Conservation (phyloP, 2,888 invertebrate genomes). For the Nebria salina region DNA sequence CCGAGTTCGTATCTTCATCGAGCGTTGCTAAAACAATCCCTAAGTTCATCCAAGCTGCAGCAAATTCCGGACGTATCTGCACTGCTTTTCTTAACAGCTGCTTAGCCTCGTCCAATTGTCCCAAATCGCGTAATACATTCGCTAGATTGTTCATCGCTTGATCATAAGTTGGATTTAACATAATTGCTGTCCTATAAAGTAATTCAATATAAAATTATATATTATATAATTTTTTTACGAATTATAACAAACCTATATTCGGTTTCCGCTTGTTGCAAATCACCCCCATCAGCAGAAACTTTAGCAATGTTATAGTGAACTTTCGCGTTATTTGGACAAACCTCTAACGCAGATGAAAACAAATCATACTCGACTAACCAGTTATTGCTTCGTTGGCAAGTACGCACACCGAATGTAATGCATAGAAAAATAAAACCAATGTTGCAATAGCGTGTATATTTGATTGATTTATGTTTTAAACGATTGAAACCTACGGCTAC, state of each 20-base stretch:
- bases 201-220: conserved; percentile 38
- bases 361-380: conserved; percentile 85
- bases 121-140: conserved; percentile 81
- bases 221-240: background rate
- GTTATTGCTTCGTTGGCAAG: conserved; percentile 74
- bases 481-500: conserved; percentile 68
- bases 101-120: conserved; percentile 76
- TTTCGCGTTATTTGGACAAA: conserved; percentile 96
- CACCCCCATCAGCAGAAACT: conserved; percentile 79
- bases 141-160: conserved; percentile 95
- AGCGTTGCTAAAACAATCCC: conserved; percentile 88
- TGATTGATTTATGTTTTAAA: conserved; percentile 53
- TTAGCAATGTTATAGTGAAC: conserved; percentile 94
- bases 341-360: conserved; percentile 81
- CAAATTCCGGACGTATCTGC: conserved; percentile 80
- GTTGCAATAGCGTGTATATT: conserved; percentile 36
- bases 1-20: conserved; percentile 76
- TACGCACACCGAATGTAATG: conserved; percentile 59
- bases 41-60: conserved; percentile 98
- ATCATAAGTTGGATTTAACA: conserved; percentile 81
- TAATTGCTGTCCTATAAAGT: conserved; percentile 62
- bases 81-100: conserved; percentile 77
- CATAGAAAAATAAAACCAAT: conserved; percentile 53
- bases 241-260: conserved; percentile 77
- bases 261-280: conserved; percentile 73